Evolutionary conservation across 2,888 invertebrate genomes (phyloP).

Genomic region (Athalia cordata): DNA sequence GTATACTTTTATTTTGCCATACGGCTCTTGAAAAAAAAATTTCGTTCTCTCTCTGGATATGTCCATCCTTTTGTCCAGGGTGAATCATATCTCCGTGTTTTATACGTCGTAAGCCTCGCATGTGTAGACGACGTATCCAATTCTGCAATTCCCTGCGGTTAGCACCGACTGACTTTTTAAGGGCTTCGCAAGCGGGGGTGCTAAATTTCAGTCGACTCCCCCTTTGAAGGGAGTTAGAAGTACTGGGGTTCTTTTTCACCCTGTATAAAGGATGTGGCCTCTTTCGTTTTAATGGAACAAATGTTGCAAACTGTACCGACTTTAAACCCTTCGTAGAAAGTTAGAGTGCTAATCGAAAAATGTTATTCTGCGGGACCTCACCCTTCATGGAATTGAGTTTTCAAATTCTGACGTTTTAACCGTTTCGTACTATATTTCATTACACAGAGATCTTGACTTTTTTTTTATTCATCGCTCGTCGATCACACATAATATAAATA

Average conservation of each 20-base stretch:
- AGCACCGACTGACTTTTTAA: conserved; percentile 58
- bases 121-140: conserved; percentile 27
- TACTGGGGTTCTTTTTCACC: conserved; percentile 13
- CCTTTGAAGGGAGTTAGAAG: conserved; percentile 36
- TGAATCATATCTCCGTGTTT: conserved; percentile 29
- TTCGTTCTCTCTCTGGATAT: background rate
- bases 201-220: conserved; percentile 53
- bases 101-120: conserved; percentile 1
- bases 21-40: background rate
- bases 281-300: conserved; percentile 66
- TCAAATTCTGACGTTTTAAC: conserved; percentile 6
- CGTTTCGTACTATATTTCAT: background rate
- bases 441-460: too few species aligned
- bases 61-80: conserved; percentile 24
- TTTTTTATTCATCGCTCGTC: too few species aligned
- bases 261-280: conserved; percentile 46
- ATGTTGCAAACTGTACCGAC: conserved; percentile 55
- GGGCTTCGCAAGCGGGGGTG: conserved; percentile 50
- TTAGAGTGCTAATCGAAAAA: conserved; percentile 32
- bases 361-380: conserved; percentile 23
- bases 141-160: conserved; percentile 44
- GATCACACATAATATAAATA: too few species aligned
- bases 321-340: conserved; percentile 36
- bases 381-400: conserved; percentile 22
- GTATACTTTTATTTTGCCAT: conserved; percentile 21